A percentile compares a stretch with the other conserved stretches of the same genome.
Evolutionary conservation across 1,140 invertebrate species (phyloP).

Genomic region (Geopemphigus sp.): DNA sequence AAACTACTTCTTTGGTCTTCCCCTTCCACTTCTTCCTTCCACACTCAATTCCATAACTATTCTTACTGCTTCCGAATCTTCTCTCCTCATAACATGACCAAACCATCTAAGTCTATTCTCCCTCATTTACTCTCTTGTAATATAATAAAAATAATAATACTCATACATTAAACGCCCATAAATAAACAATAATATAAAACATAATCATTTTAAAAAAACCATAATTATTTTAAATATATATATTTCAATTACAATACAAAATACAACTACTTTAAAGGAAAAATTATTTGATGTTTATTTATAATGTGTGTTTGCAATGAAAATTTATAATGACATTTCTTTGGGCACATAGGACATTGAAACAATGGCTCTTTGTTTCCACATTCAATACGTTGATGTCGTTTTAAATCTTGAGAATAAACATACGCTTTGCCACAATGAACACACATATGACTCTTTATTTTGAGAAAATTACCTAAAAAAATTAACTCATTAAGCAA

Average conservation of each 20-base stretch:
- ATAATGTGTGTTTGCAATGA: conserved; percentile 52
- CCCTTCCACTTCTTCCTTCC: no score
- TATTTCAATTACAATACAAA: background rate
- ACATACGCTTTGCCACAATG: conserved; percentile 54
- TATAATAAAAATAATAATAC: no score
- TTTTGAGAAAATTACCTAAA: conserved; percentile 32
- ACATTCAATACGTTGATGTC: conserved; percentile 51
- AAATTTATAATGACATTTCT: conserved; percentile 54
- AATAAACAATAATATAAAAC: background rate
- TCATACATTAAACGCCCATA: background rate
- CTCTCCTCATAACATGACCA: no score
- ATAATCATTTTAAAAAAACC: no score
- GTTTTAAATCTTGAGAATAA: conserved; percentile 51
- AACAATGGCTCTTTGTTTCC: conserved; percentile 51
- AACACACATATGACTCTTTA: conserved; percentile 40
- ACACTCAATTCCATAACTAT: no score
- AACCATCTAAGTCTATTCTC: no score
- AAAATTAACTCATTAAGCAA: conserved; percentile 13
- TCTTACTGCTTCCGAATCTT: no score
- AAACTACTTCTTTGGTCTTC: no score
- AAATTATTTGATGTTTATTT: conserved; percentile 26
- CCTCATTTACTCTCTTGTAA: no score
- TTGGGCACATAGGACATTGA: conserved; percentile 52
- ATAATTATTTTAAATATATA: background rate
- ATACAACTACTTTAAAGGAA: background rate